A percentile compares a stretch with the other conserved stretches of the same genome.
These are phyloP conservation scores for Crepidodera aurea DNA, from an alignment of 2,888 invertebrate species.

Conservation along the genomic window DNA sequence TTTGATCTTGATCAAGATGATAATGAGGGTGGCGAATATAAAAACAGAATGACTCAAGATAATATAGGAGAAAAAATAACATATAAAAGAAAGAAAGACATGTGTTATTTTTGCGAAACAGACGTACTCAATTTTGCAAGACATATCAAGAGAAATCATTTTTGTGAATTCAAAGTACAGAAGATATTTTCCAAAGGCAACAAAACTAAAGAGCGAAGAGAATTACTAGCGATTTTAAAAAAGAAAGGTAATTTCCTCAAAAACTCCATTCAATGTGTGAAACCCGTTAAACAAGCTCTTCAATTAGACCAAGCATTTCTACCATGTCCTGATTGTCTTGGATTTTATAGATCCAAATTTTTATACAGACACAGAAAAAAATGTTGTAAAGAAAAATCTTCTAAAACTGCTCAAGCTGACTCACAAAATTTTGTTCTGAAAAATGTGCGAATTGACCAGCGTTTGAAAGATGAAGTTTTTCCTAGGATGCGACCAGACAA, in stretches of 20 bases:
- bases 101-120: constrained; percentile 28
- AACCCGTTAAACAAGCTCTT: constrained; percentile 27
- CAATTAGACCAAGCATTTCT: constrained; percentile 11
- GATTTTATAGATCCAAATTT: constrained; percentile 42
- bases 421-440: constrained; percentile 26
- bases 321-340: constrained; percentile 43
- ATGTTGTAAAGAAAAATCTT: constrained; percentile 26
- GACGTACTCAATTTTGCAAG: constrained; percentile 24
- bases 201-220: constrained; percentile 4
- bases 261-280: constrained; percentile 19
- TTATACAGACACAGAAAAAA: constrained; percentile 43
- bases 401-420: constrained; percentile 8
- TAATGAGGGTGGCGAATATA: too few relatives aligned
- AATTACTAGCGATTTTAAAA: constrained; percentile 16
- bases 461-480: constrained; percentile 16
- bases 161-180: constrained; percentile 17
- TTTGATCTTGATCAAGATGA: too few relatives aligned
- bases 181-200: constrained; percentile 16
- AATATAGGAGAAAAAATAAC: neutral
- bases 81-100: constrained; percentile 4
- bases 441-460: constrained; percentile 20
- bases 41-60: too few relatives aligned
- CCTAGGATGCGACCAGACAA: constrained; percentile 14
- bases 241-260: constrained; percentile 41
- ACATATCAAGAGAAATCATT: constrained; percentile 24